These are phyloP conservation scores for Catonia carolina DNA, from an alignment of 2,888 invertebrate genomes.

Conservation along the genomic window DNA sequence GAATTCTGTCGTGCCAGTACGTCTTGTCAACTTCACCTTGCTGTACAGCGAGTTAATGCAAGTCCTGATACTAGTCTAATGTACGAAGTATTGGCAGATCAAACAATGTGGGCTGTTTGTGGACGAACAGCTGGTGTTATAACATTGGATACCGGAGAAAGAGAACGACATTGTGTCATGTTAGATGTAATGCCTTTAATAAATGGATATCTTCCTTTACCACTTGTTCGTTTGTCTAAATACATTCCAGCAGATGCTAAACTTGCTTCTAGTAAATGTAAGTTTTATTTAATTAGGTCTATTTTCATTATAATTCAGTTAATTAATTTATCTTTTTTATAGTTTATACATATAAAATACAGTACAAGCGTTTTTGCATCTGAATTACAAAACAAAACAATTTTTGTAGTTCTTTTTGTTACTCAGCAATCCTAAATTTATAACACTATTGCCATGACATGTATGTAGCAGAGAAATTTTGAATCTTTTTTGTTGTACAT, in stretches of 20 bases:
- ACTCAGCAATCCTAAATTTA: too few relatives aligned
- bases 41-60: slow-evolving; percentile 52
- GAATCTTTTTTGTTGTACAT: too few relatives aligned
- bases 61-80: slow-evolving; percentile 57
- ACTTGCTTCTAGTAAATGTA: slow-evolving; percentile 19
- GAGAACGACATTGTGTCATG: slow-evolving; percentile 60
- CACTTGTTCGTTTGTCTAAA: slow-evolving; percentile 78
- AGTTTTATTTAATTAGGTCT: too few relatives aligned
- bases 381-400: too few relatives aligned
- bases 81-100: slow-evolving; percentile 91
- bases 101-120: slow-evolving; percentile 88
- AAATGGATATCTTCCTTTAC: slow-evolving; percentile 82
- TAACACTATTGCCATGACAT: too few relatives aligned
- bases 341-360: not conserved
- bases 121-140: slow-evolving; percentile 81
- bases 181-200: slow-evolving; percentile 91
- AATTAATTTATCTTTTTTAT: not conserved
- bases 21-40: slow-evolving; percentile 74
- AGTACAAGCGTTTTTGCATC: too few relatives aligned
- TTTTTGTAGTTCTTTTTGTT: too few relatives aligned
- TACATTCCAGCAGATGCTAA: slow-evolving; percentile 68
- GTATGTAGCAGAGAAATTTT: too few relatives aligned
- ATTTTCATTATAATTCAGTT: not conserved
- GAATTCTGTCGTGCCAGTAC: slow-evolving; percentile 86
- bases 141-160: slow-evolving; percentile 57